Conservation (phyloP, 2,113 vertebrate species). For the Calyptomena viridis region DNA sequence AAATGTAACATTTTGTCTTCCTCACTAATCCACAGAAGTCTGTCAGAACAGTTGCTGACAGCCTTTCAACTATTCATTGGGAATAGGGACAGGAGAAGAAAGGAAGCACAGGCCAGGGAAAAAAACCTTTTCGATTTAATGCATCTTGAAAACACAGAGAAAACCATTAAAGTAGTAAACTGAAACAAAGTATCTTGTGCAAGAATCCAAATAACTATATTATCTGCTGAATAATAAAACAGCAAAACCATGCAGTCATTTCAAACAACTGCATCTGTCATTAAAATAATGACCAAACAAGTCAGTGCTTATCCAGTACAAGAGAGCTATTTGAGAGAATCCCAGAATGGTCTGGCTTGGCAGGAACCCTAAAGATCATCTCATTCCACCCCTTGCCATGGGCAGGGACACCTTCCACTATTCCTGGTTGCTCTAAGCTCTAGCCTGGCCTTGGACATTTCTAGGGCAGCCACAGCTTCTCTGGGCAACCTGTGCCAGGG, state of each 20-base stretch:
- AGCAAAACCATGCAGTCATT: not conserved
- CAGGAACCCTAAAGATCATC: not conserved
- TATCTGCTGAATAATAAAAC: not conserved
- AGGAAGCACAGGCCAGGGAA: not conserved
- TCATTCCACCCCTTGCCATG: not conserved
- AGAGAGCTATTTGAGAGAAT: not conserved
- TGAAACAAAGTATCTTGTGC: not conserved
- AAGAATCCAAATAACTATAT: not conserved
- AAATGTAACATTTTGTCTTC: not conserved
- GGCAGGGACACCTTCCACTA: not conserved
- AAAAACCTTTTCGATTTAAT: not conserved
- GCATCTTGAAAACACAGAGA: not conserved
- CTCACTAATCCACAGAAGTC: not conserved
- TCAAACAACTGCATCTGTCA: not conserved
- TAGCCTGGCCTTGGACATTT: rapidly evolving
- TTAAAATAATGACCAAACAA: not conserved
- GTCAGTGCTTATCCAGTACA: not conserved
- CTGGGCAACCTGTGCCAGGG: not conserved
- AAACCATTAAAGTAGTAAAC: not conserved
- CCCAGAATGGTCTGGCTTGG: not conserved
- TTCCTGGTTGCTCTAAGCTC: not conserved
- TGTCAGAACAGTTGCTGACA: not conserved
- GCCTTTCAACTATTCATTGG: not conserved
- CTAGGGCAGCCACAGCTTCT: not conserved
- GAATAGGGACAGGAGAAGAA: not conserved